Evolutionary conservation across 64 coral and sea anemone genomes (phyloP), one percentile per base, ranked within the genome.

Genomic region (Porites lutea): DNA sequence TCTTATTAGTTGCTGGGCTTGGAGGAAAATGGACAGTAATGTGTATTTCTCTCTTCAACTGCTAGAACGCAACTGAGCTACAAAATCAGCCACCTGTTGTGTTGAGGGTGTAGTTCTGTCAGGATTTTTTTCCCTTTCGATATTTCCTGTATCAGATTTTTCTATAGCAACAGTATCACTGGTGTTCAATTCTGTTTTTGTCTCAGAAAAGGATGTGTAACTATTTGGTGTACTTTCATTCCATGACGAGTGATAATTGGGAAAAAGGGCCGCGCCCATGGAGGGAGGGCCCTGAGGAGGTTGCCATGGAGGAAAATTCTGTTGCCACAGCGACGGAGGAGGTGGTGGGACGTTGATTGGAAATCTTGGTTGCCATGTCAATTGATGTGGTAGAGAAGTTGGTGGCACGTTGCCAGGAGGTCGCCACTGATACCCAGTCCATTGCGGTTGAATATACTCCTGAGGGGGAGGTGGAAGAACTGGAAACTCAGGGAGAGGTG

Each of bases 241-340:
- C 81, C 44, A 51, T 8, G 62, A 18, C 7, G 61, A 6, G 16
- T 84, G 48, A 4, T 61, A 0, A 52, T 60, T 46, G 58, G 87
- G 50, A 20, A 65, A 16, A 20, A 63, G 61, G 37, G n/a, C 10
- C 0, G 57, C 10, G 12, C 3, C 15, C 73, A 57, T 46, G 8
- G 70, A 13, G 4, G 44, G 21, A 19, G 46, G 44, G 61, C 68
- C 60, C 19, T 49, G 71, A 2, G 50, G 5, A 15, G 58, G 70
- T 92, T 85, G 89, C 79, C 89, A 92, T 76, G 79, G 66, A 19
- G n/a, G 19, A 51, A 75, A 49, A 47, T 49, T 71, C 6, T 79
- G 89, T 84, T 85, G 79, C 79, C 89, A 84, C 52, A 51, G 70
- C 13, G 59, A 75, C 13, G 72, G 79, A 92, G 67, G 68, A 21